A percentile compares a stretch with the other conserved stretches of the same genome.
These are phyloP conservation scores for Saccopteryx leptura DNA, from an alignment of 2,113 vertebrate genomes.

Conservation along the genomic window DNA sequence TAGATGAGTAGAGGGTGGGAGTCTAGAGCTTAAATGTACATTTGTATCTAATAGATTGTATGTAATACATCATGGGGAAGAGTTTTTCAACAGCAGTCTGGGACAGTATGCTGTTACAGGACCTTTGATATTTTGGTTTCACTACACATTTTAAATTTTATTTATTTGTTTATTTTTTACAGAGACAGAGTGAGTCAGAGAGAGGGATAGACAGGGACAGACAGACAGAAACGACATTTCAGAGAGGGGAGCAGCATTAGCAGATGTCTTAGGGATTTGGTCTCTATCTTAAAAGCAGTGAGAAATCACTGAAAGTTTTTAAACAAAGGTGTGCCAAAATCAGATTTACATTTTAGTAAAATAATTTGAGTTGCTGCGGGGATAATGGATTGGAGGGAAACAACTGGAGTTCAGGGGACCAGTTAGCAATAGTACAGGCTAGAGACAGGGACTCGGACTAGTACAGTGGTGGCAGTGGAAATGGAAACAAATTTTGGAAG, in stretches of 20 bases:
- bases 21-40: background rate
- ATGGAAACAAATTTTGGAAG: constrained; percentile 3
- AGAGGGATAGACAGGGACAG: no score
- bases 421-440: background rate
- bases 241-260: background rate
- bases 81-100: background rate
- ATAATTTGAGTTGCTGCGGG: background rate
- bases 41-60: no score
- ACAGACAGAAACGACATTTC: no score
- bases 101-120: background rate
- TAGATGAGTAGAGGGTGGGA: background rate
- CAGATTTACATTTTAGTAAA: constrained; percentile 49
- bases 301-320: constrained; percentile 45
- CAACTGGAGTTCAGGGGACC: background rate
- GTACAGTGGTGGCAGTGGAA: background rate
- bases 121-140: background rate
- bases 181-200: no score
- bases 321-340: background rate
- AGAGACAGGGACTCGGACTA: background rate
- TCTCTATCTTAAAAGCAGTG: constrained; percentile 13
- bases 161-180: no score
- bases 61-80: background rate
- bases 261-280: constrained; percentile 30
- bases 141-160: no score
- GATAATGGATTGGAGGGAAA: background rate